Evolutionary conservation across 2,888 invertebrate species (phyloP).

Genomic region (Drosophila neonasuta): DNA sequence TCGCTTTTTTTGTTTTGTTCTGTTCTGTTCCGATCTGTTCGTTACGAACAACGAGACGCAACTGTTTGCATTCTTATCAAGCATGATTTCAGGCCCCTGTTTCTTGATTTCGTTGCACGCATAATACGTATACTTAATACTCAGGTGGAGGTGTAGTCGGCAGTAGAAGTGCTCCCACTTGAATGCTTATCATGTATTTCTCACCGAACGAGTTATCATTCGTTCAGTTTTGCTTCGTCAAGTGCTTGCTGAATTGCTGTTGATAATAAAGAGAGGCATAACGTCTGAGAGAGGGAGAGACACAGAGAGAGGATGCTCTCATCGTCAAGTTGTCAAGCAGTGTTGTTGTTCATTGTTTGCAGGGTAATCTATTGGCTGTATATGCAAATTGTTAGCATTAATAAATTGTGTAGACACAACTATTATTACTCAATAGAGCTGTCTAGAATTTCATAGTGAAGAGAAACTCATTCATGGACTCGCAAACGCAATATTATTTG

Average conservation of each 20-base stretch:
- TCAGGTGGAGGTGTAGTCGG: slow-evolving; percentile 22
- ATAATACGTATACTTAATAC: slow-evolving; percentile 33
- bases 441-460: background rate
- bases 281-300: background rate
- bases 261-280: background rate
- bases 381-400: slow-evolving; percentile 3
- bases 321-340: slow-evolving; percentile 11
- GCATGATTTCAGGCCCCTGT: slow-evolving; percentile 43
- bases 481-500: background rate
- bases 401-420: background rate
- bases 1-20: background rate
- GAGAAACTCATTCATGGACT: background rate
- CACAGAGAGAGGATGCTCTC: background rate
- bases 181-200: slow-evolving; percentile 42
- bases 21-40: slow-evolving; percentile 32
- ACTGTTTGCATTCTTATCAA: slow-evolving; percentile 71
- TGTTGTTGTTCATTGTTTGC: slow-evolving; percentile 24
- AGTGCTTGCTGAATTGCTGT: slow-evolving; percentile 25
- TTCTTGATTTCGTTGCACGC: slow-evolving; percentile 41
- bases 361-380: slow-evolving; percentile 3
- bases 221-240: slow-evolving; percentile 59
- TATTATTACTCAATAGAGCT: slow-evolving; percentile 2
- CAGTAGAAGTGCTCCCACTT: slow-evolving; percentile 35
- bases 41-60: slow-evolving; percentile 47
- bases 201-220: slow-evolving; percentile 53